phyloP scores from a whole-genome alignment of 2,113 vertebrate genomes.

The Oreochromis spilurus region DNA sequence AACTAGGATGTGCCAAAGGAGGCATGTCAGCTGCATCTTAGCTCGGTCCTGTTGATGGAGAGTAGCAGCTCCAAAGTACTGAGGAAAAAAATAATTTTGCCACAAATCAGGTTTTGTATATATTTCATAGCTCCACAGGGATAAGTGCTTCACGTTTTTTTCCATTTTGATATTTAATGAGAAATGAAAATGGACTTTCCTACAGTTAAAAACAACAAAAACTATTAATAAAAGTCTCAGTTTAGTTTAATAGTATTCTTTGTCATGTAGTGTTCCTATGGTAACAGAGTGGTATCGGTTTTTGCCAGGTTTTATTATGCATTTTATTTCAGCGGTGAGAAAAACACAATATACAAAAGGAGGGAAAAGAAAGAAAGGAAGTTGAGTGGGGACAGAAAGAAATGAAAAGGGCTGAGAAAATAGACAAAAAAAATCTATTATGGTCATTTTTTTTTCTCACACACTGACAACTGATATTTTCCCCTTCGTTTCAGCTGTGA shows the following conservation, averaged over 20 bases:
- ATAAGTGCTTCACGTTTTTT: not conserved
- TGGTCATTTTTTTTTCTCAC: not conserved
- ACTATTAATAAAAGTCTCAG: not conserved
- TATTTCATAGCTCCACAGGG: not conserved
- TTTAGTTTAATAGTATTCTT: not conserved
- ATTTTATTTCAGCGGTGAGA: not conserved
- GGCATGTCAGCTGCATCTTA: not conserved
- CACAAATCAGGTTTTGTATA: not conserved
- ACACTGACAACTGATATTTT: constrained; percentile 10
- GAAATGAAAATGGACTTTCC: not conserved
- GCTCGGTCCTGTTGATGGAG: not conserved
- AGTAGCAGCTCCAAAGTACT: not conserved
- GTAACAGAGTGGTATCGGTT: not conserved
- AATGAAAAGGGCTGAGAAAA: not conserved
- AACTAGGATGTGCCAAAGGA: not conserved
- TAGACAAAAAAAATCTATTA: not conserved
- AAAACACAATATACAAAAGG: not conserved
- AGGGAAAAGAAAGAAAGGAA: not conserved
- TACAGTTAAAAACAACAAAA: not conserved
- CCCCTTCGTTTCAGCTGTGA: constrained; percentile 14
- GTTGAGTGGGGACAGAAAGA: not conserved
- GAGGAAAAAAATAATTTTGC: accelerated
- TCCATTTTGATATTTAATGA: not conserved
- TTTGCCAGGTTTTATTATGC: not conserved
- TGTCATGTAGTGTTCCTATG: not conserved